Conservation (phyloP, 2,888 invertebrate genomes). For the Alloplasta piceator region DNA sequence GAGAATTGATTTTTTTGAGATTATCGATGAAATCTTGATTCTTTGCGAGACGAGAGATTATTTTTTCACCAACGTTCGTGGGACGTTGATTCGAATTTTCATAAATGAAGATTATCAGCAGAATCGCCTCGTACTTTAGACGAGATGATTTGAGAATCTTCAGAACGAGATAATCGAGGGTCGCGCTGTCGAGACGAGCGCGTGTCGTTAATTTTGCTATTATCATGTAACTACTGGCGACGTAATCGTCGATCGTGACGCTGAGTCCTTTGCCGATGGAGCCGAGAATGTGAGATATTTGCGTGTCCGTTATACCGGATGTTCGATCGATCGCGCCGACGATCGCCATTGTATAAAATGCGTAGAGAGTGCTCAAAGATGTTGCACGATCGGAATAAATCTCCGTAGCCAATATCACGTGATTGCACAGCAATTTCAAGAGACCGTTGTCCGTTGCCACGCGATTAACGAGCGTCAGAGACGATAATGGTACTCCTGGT, state of each 20-base stretch:
- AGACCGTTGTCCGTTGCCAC: slow-evolving; percentile 87
- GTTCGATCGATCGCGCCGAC: slow-evolving; percentile 88
- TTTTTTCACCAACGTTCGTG: slow-evolving; percentile 84
- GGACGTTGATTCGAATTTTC: slow-evolving; percentile 86
- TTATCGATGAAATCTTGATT: slow-evolving; percentile 84
- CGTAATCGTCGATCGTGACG: slow-evolving; percentile 88
- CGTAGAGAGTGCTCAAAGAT: slow-evolving; percentile 89
- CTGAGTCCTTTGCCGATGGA: slow-evolving; percentile 89
- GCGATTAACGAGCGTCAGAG: slow-evolving; percentile 89
- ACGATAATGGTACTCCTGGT: slow-evolving; percentile 89
- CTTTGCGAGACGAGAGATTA: slow-evolving; percentile 84
- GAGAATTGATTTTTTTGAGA: slow-evolving; percentile 85
- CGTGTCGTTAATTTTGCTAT: slow-evolving; percentile 88
- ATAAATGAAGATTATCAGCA: slow-evolving; percentile 89
- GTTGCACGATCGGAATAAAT: slow-evolving; percentile 86
- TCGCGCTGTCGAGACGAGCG: slow-evolving; percentile 85
- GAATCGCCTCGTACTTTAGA: slow-evolving; percentile 87
- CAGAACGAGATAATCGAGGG: slow-evolving; percentile 86
- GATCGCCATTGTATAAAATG: slow-evolving; percentile 91
- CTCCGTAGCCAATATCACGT: slow-evolving; percentile 86
- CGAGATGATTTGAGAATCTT: slow-evolving; percentile 85
- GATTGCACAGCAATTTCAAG: slow-evolving; percentile 86
- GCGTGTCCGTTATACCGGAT: slow-evolving; percentile 85
- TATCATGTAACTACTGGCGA: slow-evolving; percentile 90
- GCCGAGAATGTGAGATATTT: slow-evolving; percentile 89